Evolutionary conservation across 1,140 invertebrate species (phyloP).

Genomic region (Drosophila ogumai): DNA sequence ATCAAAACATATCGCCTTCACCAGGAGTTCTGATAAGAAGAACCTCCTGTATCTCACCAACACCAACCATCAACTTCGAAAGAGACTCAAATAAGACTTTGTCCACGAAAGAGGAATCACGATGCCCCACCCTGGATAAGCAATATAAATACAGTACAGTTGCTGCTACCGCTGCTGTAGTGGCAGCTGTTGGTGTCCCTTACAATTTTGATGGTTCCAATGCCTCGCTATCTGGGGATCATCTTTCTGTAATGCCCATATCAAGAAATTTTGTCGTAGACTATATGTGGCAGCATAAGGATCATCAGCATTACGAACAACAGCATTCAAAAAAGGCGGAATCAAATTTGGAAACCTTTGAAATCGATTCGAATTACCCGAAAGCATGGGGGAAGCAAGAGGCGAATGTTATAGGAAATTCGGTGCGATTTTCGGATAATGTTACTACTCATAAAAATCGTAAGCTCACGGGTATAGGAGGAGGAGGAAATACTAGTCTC

Average conservation of each 20-base stretch:
- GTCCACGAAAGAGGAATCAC: constrained; percentile 13
- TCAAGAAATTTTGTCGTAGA: constrained; percentile 88
- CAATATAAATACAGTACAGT: constrained; percentile 66
- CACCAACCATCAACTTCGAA: constrained; percentile 13
- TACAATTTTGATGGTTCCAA: constrained; percentile 86
- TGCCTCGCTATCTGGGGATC: constrained; percentile 83
- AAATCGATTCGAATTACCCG: constrained; percentile 86
- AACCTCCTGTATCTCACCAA: constrained; percentile 26
- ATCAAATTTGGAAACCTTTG: constrained; percentile 64
- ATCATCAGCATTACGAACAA: constrained; percentile 81
- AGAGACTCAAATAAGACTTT: constrained; percentile 18
- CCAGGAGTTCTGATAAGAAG: constrained; percentile 5
- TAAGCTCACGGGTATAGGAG: constrained; percentile 15
- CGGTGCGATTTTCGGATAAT: constrained; percentile 8
- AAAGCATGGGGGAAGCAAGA: constrained; percentile 87
- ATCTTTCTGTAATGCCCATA: constrained; percentile 85
- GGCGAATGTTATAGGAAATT: constrained; percentile 16
- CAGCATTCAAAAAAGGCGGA: constrained; percentile 46
- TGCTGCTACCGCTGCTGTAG: constrained; percentile 69
- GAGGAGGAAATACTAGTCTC: constrained; percentile 3
- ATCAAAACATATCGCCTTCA: constrained; percentile 14
- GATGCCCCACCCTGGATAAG: constrained; percentile 45
- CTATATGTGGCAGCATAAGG: constrained; percentile 87
- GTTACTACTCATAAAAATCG: constrained; percentile 19
- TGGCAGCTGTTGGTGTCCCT: constrained; percentile 85